Base-by-base conservation (phyloP, 23 tunicate species). In the Clavelina lepadiformis region DNA sequence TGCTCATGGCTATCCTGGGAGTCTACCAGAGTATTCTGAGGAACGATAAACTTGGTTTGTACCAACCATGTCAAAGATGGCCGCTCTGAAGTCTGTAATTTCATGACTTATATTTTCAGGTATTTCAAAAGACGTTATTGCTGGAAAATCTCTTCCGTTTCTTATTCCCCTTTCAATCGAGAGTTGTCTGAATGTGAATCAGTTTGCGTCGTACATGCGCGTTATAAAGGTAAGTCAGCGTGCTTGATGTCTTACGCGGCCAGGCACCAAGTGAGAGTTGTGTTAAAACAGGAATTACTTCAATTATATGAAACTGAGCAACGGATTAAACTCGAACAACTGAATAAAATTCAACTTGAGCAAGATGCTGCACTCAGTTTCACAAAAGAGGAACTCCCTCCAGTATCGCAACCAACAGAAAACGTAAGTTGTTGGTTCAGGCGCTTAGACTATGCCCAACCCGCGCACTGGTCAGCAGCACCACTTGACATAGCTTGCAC, bases 1-100 rank as follows among this genome's bases (percentile, higher is more conserved):
- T 91, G 29, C 60, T 91, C 23, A 83, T 91, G 92, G 98, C 85
- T 4, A 71, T 83, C 13, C 82, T 91, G 25, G 98, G 98, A 20
- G 54, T 91, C 24, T 91, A 68, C 37, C 68, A 91, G 38, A 77
- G 73, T 20, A 76, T 76, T 45, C 65, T 76, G 64, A 91, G 26
- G 21, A 55, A 72, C 44, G 89, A 91, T 44, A 91, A 91, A 60
- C 73, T 91, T 0, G 98, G 98, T 89, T 26, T 75, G 83, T 57
- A 7, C 13, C 22, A 13, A 5, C 20, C 61, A 5, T 71, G 18
- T n/a, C 25, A 22, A 22, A 21, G 28, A 41, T 65, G 31, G 11
- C 35, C 6, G 20, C 35, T 59, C 8, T 59, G 49, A 41, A 15
- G 49, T 41, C 15, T 41, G 49, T 8, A 8, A 41, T 41, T 8